Percentiles rank a stretch among this genome's conserved stretches.
Conservation (phyloP, 1,140 invertebrate genomes). For the Gyrodactylus salaris region DNA sequence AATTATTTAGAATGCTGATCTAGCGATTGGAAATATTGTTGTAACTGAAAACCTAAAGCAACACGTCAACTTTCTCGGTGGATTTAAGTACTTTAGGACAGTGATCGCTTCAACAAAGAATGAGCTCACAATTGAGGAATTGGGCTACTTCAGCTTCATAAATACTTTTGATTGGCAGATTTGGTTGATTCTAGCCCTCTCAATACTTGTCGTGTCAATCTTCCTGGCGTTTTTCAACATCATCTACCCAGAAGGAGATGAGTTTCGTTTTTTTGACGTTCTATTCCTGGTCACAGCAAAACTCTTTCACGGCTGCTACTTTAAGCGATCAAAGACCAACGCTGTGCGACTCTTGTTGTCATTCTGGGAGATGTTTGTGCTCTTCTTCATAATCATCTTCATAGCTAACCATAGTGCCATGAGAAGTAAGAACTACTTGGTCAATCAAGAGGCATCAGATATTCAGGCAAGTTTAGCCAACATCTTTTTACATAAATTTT, state of each 20-base stretch:
- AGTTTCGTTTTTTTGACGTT: not conserved
- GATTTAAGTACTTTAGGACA: not conserved
- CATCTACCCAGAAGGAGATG: not conserved
- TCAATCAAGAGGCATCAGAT: too few species aligned
- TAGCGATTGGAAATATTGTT: not conserved
- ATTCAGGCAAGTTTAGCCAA: not conserved
- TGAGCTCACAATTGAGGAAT: not conserved
- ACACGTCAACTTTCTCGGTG: not conserved
- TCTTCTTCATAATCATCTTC: not conserved
- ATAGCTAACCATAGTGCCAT: not conserved
- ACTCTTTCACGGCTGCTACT: not conserved
- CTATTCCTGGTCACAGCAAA: not conserved
- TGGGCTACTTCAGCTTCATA: not conserved
- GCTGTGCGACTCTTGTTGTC: not conserved
- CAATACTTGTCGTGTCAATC: not conserved
- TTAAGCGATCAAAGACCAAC: not conserved
- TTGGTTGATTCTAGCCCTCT: not conserved
- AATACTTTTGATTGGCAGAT: not conserved
- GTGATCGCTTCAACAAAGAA: not conserved
- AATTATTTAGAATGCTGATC: not conserved
- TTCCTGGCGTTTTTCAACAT: not conserved
- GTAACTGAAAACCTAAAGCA: not conserved
- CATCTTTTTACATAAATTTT: not conserved
- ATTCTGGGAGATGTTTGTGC: not conserved
- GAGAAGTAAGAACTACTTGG: not conserved